Evolutionary conservation across 2,888 invertebrate species (phyloP).

Genomic region (Drosophila differens): DNA sequence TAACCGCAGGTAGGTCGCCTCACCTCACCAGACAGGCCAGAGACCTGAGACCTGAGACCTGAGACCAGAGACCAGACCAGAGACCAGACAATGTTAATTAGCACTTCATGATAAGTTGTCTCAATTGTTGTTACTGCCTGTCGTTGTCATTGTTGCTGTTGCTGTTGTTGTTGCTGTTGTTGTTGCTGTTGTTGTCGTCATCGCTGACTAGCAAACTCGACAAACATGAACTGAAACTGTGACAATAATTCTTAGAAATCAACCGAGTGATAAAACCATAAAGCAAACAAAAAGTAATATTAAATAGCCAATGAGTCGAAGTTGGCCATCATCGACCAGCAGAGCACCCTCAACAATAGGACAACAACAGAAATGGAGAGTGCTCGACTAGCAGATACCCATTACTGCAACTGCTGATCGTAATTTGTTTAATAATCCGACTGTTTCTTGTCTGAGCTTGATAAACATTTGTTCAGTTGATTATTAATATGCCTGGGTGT

Average conservation of each 20-base stretch:
- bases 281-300: conserved; percentile 17
- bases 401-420: background rate
- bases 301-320: background rate
- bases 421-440: background rate
- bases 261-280: conserved; percentile 14
- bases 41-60: conserved; percentile 42
- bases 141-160: background rate
- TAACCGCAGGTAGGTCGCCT: conserved; percentile 66
- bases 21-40: conserved; percentile 56
- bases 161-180: no score
- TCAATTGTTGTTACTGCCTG: conserved; percentile 65
- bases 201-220: background rate
- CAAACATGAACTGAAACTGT: conserved; percentile 29
- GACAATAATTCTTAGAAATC: conserved; percentile 52
- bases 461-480: background rate
- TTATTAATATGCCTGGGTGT: background rate
- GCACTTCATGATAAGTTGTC: conserved; percentile 81
- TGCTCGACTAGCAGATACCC: background rate
- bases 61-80: conserved; percentile 57
- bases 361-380: rapidly evolving
- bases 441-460: background rate
- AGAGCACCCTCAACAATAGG: background rate
- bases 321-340: background rate
- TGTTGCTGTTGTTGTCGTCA: background rate
- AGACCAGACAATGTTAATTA: conserved; percentile 79